phyloP scores from a whole-genome alignment of 2,888 invertebrate species.

The Megaustenia siamemsis region DNA sequence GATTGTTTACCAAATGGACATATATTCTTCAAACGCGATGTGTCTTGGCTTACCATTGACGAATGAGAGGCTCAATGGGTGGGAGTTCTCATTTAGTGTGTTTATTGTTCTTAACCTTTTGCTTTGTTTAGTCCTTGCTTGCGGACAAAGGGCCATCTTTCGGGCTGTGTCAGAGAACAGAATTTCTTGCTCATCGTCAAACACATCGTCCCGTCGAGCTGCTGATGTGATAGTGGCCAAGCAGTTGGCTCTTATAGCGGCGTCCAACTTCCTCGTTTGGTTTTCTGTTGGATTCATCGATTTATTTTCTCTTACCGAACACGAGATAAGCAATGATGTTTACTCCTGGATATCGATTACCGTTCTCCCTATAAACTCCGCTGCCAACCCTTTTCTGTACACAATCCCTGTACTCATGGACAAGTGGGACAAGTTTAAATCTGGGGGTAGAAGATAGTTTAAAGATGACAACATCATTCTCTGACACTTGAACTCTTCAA shows the following conservation, averaged over 20 bases:
- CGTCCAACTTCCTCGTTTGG: too few relatives aligned
- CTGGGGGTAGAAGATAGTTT: background rate
- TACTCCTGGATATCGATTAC: background rate
- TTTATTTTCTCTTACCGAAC: background rate
- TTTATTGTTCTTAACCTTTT: slow-evolving; percentile 75
- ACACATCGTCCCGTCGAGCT: too few relatives aligned
- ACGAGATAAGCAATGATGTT: background rate
- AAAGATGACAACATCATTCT: too few relatives aligned
- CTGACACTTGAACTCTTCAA: too few relatives aligned
- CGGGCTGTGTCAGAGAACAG: slow-evolving; percentile 76
- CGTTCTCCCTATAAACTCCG: background rate
- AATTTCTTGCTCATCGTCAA: slow-evolving; percentile 74
- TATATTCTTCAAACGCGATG: slow-evolving; percentile 65
- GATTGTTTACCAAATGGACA: slow-evolving; percentile 63
- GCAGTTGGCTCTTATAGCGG: too few relatives aligned
- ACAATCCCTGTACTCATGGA: background rate
- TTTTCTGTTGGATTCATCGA: too few relatives aligned
- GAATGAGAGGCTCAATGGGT: slow-evolving; percentile 73
- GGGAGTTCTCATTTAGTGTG: slow-evolving; percentile 76
- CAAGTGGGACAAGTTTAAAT: background rate
- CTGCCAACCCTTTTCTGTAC: background rate
- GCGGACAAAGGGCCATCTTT: slow-evolving; percentile 76
- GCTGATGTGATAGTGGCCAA: too few relatives aligned
- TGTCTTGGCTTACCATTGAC: slow-evolving; percentile 78
- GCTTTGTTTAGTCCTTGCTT: slow-evolving; percentile 71